Evolutionary conservation across 2,113 vertebrate species (phyloP).

Genomic region (Perca schrenkii): DNA sequence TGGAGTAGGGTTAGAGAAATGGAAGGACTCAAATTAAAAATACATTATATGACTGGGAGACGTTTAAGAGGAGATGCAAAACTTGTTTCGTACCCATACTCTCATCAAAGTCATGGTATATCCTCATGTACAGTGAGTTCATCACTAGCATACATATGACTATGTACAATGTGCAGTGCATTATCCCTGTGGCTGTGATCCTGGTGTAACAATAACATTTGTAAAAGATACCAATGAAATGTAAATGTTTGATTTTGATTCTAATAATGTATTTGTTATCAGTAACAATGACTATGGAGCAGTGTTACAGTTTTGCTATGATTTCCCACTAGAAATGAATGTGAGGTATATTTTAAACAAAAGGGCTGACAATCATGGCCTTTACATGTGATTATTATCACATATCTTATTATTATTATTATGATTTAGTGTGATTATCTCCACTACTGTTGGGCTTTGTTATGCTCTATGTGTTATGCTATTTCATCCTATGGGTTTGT

Average conservation of each 20-base stretch:
- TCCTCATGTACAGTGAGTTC: neutral
- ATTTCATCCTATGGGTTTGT: neutral
- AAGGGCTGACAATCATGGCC: too few relatives aligned
- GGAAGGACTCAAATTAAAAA: neutral
- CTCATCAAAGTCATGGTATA: neutral
- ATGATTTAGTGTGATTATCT: too few relatives aligned
- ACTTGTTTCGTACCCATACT: neutral
- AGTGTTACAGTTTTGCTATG: neutral
- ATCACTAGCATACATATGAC: too few relatives aligned
- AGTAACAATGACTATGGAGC: neutral
- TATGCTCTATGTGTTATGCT: too few relatives aligned
- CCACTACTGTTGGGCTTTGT: too few relatives aligned
- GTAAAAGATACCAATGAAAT: neutral
- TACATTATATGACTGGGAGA: neutral
- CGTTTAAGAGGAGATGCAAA: neutral
- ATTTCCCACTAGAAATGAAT: neutral
- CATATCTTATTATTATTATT: too few relatives aligned
- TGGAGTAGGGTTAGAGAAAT: conserved; percentile 51
- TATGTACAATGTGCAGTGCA: neutral
- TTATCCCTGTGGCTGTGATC: neutral
- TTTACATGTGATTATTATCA: too few relatives aligned
- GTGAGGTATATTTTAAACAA: neutral
- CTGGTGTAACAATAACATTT: neutral
- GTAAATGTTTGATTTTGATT: neutral
- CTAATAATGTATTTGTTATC: neutral